Evolutionary conservation across 2,888 invertebrate genomes (phyloP).

Genomic region (Polydesmus complanatus): DNA sequence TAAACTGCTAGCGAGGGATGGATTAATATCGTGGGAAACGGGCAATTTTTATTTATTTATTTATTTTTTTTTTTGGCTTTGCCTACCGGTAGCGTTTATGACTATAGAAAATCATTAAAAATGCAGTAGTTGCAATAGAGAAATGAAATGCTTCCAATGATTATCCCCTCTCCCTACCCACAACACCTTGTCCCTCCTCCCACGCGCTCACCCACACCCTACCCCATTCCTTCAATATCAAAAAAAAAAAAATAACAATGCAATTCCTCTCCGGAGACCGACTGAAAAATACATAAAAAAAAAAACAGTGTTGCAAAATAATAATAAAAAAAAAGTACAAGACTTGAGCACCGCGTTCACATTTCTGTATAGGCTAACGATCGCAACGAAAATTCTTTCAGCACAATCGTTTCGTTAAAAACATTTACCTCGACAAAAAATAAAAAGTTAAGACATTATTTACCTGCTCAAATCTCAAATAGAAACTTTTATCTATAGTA

Average conservation of each 20-base stretch:
- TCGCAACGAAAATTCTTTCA: too few species aligned
- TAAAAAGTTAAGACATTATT: too few species aligned
- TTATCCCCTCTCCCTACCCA: neutral
- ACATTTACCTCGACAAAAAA: too few species aligned
- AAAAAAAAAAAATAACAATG: neutral
- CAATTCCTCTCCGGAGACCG: neutral
- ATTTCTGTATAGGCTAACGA: too few species aligned
- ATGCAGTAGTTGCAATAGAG: neutral
- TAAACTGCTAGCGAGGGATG: neutral
- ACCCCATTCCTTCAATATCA: neutral
- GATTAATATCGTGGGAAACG: neutral
- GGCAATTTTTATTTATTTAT: neutral
- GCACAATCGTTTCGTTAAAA: too few species aligned
- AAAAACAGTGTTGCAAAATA: too few species aligned
- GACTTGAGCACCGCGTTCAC: too few species aligned
- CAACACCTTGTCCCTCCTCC: neutral
- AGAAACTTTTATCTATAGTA: too few species aligned
- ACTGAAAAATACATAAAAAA: neutral
- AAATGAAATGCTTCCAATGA: neutral
- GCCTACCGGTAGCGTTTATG: neutral
- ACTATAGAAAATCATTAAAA: neutral
- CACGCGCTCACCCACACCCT: neutral
- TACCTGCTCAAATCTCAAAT: too few species aligned
- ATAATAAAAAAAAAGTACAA: too few species aligned
- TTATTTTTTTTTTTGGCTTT: too few species aligned